Base-by-base conservation (phyloP, 2,113 vertebrate species). In the Micronycteris hirsuta region DNA sequence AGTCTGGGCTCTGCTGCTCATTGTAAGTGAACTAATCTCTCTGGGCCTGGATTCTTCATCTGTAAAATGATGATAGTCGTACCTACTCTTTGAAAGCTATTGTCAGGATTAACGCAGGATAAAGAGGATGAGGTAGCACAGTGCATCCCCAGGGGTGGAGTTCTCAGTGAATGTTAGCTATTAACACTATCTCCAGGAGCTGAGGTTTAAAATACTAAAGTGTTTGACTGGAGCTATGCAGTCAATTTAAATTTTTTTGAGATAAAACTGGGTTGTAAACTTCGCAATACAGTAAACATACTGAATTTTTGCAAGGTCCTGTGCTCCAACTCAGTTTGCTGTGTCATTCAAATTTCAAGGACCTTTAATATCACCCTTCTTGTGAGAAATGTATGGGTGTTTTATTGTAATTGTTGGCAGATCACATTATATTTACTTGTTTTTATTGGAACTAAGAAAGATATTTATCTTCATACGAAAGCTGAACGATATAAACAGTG, bases 391-490 rank as follows among this genome's bases (percentile, higher is more conserved):
- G 31, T 45, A 45, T 77, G 52, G 43, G n/a, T 77, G n/a, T 86
- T 68, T 78, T 86, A 61, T 33, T 93, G 12, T 96, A 85, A 80
- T 33, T 92, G 78, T 80, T 95, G 74, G 43, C 76, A 86, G 77
- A 3, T 91, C 41, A 85, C 33, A 92, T 89, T 94, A 63, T 92
- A 43, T 81, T n/a, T 61, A 80, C 52, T 47, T 97, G 17, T 49
- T 87, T 83, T 94, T 86, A 47, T 82, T 93, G 56, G 33, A 78
- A 47, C 76, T 78, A 52, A 92, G 95, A 65, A 96, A 89, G 68
- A 82, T 84, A 52, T 47, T 49, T 92, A 54, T 41, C 73, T 28
- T 82, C 28, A 13, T 63, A 16, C 65, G 58, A 81, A 91, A 89
- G 58, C 80, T 78, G 31, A 86, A 26, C 16, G 67, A 70, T 91